These are phyloP conservation scores for Ephydatia muelleri DNA, from an alignment of 37 sponge, comb jelly and placozoan genomes.

Conservation along the genomic window DNA sequence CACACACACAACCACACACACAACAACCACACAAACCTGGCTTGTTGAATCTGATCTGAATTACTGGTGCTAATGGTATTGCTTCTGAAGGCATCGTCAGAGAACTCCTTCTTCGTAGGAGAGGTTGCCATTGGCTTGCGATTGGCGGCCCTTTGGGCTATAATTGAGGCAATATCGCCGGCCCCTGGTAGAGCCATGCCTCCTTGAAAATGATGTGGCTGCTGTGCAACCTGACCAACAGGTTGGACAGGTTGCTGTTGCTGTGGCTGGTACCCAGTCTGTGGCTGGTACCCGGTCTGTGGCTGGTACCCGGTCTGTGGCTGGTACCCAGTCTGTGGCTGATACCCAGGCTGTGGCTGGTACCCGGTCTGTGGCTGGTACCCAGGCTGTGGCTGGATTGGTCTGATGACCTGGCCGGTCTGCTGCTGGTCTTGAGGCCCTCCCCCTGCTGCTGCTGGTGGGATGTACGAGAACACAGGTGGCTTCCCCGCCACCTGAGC, in stretches of 20 bases:
- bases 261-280: not conserved
- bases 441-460: slow-evolving; percentile 11
- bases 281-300: not conserved
- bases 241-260: not conserved
- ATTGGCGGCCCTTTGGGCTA: slow-evolving; percentile 67
- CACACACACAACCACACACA: too few relatives aligned
- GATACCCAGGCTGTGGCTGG: too few relatives aligned
- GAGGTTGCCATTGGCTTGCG: slow-evolving; percentile 55
- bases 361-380: too few relatives aligned
- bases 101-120: slow-evolving; percentile 57
- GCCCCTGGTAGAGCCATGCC: slow-evolving; percentile 18
- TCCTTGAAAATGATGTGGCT: slow-evolving; percentile 1
- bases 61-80: slow-evolving; percentile 13
- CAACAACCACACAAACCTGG: too few relatives aligned
- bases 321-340: slow-evolving; percentile 12
- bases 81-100: slow-evolving; percentile 4
- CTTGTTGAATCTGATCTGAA: not conserved
- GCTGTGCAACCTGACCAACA: not conserved
- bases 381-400: slow-evolving; percentile 6
- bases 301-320: too few relatives aligned
- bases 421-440: slow-evolving; percentile 10
- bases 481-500: not conserved
- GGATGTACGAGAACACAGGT: not conserved
- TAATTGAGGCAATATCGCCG: slow-evolving; percentile 55
- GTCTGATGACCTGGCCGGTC: slow-evolving; percentile 3